phyloP scores from a whole-genome alignment of 2,797 vertebrate genomes.

The Trachops cirrhosus region DNA sequence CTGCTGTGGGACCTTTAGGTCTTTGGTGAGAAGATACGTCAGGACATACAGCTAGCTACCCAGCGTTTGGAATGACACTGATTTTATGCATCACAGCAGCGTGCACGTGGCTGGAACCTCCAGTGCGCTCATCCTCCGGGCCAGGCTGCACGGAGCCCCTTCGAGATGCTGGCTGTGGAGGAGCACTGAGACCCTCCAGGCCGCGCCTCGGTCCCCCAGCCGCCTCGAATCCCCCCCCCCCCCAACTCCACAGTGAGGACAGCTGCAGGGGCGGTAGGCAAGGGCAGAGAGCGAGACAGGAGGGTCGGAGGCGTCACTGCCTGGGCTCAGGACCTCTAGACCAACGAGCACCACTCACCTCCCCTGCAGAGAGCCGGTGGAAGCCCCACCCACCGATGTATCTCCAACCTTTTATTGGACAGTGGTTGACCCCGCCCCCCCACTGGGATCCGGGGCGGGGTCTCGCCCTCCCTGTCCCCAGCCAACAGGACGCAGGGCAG shows the following conservation, averaged over 20 bases:
- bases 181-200: background rate
- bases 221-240: accelerated
- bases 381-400: background rate
- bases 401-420: background rate
- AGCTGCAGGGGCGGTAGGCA: background rate
- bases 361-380: no score
- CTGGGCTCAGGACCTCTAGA: background rate
- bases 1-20: background rate
- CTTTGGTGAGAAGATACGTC: no score
- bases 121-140: accelerated
- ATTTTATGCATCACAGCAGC: no score
- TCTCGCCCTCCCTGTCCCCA: background rate
- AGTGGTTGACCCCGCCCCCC: background rate
- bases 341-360: no score
- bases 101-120: accelerated
- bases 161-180: background rate
- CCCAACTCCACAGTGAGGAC: background rate
- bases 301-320: background rate
- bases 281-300: background rate
- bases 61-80: no score
- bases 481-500: background rate
- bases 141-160: background rate
- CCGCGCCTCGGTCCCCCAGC: no score
- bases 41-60: accelerated
- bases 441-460: background rate